Percentiles rank a stretch among this genome's conserved stretches.
These are phyloP conservation scores for Drosophila lacicola DNA, from an alignment of 2,888 invertebrate species.

Conservation along the genomic window DNA sequence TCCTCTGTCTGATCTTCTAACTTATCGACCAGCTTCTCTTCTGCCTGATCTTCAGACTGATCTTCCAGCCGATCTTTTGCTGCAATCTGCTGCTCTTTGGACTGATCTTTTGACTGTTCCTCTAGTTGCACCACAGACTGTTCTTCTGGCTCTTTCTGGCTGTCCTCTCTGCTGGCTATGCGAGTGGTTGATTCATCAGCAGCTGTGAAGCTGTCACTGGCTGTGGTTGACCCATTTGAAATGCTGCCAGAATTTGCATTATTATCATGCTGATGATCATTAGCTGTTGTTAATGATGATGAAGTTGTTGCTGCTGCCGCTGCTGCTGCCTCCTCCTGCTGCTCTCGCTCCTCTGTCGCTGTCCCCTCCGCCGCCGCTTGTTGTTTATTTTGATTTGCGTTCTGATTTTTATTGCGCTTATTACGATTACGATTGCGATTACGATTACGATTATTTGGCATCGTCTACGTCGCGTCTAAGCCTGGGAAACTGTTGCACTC, in stretches of 20 bases:
- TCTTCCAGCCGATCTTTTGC: constrained; percentile 1
- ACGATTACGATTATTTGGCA: constrained; percentile 82
- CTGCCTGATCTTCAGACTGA: background rate
- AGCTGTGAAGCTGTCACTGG: constrained; percentile 30
- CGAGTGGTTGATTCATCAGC: constrained; percentile 34
- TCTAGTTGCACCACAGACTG: background rate
- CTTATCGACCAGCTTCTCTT: background rate
- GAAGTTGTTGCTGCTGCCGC: constrained; percentile 18
- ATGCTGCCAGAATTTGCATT: constrained; percentile 74
- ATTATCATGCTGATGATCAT: constrained; percentile 50
- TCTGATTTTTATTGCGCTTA: constrained; percentile 79
- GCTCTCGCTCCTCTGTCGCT: constrained; percentile 5
- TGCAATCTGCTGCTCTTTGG: background rate
- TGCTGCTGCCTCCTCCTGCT: constrained; percentile 12
- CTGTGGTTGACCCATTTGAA: constrained; percentile 72
- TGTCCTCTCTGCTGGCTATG: constrained; percentile 38
- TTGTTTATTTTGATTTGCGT: constrained; percentile 55
- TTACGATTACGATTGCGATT: constrained; percentile 79
- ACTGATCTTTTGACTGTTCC: background rate
- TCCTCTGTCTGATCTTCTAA: background rate
- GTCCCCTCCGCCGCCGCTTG: constrained; percentile 12
- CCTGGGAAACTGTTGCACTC: constrained; percentile 37
- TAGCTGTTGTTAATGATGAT: constrained; percentile 24
- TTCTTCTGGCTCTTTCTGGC: constrained; percentile 13
- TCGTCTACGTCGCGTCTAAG: constrained; percentile 64